Evolutionary conservation across 2,888 invertebrate species (phyloP).

Genomic region (Aspidiotus destructor): DNA sequence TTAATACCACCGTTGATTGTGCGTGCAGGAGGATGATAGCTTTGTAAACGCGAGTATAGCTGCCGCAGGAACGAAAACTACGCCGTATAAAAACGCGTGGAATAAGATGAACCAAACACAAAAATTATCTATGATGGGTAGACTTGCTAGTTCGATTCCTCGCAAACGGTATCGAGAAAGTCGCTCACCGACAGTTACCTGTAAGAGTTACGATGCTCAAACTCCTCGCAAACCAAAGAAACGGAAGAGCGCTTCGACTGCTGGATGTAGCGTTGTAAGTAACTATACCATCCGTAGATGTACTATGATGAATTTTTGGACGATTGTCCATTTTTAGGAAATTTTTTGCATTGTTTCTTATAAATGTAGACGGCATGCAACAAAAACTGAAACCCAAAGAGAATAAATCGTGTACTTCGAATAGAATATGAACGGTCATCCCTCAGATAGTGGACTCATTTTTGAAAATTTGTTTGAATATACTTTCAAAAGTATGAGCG

Average conservation of each 20-base stretch:
- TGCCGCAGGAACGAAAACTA: constrained; percentile 11
- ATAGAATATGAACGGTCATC: no score
- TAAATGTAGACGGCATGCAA: not conserved
- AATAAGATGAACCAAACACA: constrained; percentile 27
- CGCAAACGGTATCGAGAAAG: constrained; percentile 26
- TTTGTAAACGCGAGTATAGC: not conserved
- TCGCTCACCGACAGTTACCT: constrained; percentile 21
- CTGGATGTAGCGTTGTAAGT: constrained; percentile 34
- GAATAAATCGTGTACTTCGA: no score
- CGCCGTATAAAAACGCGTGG: constrained; percentile 19
- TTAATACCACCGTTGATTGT: not conserved
- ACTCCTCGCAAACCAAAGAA: constrained; percentile 33
- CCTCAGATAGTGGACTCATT: no score
- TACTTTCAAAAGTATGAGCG: no score
- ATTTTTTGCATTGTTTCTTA: not conserved
- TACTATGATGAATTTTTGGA: not conserved
- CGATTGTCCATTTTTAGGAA: not conserved
- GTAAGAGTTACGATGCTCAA: constrained; percentile 7
- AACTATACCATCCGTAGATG: not conserved
- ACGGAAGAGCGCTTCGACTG: constrained; percentile 36
- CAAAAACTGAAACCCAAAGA: no score
- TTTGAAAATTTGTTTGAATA: no score
- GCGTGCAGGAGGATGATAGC: constrained; percentile 16
- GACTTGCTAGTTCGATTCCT: constrained; percentile 23
- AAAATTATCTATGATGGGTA: constrained; percentile 20